Conservation (phyloP, 2,888 invertebrate genomes). For the Caenorhabditis sp. region DNA sequence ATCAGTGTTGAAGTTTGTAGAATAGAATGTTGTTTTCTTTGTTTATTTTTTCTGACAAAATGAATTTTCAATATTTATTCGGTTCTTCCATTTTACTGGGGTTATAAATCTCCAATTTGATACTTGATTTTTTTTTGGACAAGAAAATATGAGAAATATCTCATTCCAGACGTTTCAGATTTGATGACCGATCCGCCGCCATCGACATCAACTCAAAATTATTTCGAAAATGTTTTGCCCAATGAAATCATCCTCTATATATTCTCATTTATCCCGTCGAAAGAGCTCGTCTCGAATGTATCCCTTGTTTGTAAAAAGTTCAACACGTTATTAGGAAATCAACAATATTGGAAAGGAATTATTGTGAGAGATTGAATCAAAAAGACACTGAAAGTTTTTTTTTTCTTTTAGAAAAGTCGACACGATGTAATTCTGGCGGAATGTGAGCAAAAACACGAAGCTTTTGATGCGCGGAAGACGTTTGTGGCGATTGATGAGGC, state of each 20-base stretch:
- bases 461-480: constrained; percentile 14
- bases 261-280: constrained; percentile 16
- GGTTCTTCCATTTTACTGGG: background rate
- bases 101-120: constrained; percentile 3
- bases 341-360: constrained; percentile 38
- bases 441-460: constrained; percentile 15
- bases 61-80: constrained; percentile 4
- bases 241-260: constrained; percentile 9
- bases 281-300: constrained; percentile 18
- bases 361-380: constrained; percentile 15
- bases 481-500: constrained; percentile 12
- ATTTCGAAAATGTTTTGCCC: background rate
- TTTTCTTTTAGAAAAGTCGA: constrained; percentile 14
- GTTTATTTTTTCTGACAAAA: constrained; percentile 7
- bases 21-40: constrained; percentile 4
- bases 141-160: too few relatives aligned
- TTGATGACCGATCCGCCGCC: background rate
- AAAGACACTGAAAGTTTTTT: background rate
- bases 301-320: constrained; percentile 35
- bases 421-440: constrained; percentile 11
- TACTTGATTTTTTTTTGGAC: too few relatives aligned
- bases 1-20: background rate
- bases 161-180: background rate
- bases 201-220: background rate
- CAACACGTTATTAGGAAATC: constrained; percentile 24